Conservation (phyloP, 1,140 invertebrate genomes). For the Pantala flavescens region DNA sequence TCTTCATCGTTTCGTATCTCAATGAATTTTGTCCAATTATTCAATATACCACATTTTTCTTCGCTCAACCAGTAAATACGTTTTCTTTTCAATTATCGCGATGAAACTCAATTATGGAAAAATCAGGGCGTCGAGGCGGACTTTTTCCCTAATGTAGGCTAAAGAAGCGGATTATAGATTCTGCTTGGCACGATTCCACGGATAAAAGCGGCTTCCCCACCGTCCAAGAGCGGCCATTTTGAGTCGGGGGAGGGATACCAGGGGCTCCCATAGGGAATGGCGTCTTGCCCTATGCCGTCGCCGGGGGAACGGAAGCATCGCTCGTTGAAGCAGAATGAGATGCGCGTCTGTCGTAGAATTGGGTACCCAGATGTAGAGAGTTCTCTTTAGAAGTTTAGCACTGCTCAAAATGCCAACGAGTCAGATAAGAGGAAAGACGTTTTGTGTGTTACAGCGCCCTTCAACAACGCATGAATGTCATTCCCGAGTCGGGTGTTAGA, state of each 20-base stretch:
- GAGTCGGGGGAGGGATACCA: neutral
- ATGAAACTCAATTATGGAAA: neutral
- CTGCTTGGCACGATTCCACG: neutral
- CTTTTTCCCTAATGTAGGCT: neutral
- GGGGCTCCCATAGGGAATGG: neutral
- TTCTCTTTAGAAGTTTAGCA: neutral
- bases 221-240: conserved; percentile 7
- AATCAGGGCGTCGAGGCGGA: neutral
- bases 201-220: neutral
- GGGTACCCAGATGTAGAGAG: neutral
- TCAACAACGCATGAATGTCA: conserved; percentile 9
- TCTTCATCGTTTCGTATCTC: too few relatives aligned
- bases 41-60: too few relatives aligned
- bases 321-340: conserved; percentile 5
- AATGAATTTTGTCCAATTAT: too few relatives aligned
- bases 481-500: neutral
- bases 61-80: too few relatives aligned
- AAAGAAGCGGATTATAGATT: neutral
- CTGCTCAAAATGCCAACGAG: neutral
- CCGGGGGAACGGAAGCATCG: neutral
- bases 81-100: too few relatives aligned
- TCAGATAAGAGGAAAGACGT: neutral
- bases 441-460: conserved; percentile 4
- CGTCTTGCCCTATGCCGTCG: conserved; percentile 6
- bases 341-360: conserved; percentile 7